Evolutionary conservation across 1,140 invertebrate species (phyloP), one percentile per base, ranked within the genome.

Genomic region (Hormaphis cornu): DNA sequence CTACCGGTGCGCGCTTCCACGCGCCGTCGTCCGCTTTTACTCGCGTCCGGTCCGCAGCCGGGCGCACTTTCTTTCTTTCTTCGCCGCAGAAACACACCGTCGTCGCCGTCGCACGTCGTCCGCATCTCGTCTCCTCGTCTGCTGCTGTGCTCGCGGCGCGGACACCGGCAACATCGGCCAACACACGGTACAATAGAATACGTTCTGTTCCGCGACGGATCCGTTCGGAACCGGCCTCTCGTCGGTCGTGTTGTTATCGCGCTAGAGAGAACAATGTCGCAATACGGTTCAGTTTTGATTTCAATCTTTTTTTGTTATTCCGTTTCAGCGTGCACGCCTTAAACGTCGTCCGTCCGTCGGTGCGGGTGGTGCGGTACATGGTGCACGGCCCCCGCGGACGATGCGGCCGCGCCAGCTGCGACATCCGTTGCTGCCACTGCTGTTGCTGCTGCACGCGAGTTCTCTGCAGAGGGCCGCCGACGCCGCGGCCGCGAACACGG

Each of bases 31-130:
- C 40, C 59, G 42, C 59, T 63, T 63, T 63, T 63, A 63, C 59
- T 63, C 42, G 59, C 59, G 59, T 63, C 59, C 42, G 59, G 59
- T 63, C 59, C 42, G 44, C 59, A 30, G 40, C 16, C 58, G 58
- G 37, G 37, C 46, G 59, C 59, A 63, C 59, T 63, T 63, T 63
- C 59, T 63, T 56, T 56, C 53, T n/a, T n/a, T n/a, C n/a, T n/a
- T 46, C 42, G 6, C 4, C n/a, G 35, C 42, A 46, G 42, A n/a
- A n/a, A n/a, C 42, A n/a, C 42, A 35, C 26, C 44, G 40, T 40
- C 35, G 40, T 18, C 35, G 35, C 56, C 56, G 37, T 10, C 28
- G 6, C 20, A 16, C 18, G 35, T 37, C 7, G 24, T 30, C 12
- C 3, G 16, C 28, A 33, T 22, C 52, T 18, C 35, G 14, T 37